phyloP scores from a whole-genome alignment of 2,888 invertebrate genomes.

The Dysmachus trigonus region DNA sequence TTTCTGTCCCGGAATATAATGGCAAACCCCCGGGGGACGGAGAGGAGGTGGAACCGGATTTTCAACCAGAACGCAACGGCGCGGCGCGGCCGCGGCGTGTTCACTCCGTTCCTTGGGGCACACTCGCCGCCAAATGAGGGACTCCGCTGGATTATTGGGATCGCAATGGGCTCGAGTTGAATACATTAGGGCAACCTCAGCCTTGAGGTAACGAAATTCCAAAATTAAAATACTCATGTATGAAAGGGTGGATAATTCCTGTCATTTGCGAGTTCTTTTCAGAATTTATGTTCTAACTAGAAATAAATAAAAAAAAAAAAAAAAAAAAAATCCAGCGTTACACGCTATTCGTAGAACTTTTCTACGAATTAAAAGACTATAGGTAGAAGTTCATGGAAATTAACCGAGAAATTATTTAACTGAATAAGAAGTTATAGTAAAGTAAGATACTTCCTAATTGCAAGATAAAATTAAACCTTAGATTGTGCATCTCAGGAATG shows the following conservation, averaged over 20 bases:
- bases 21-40: neutral
- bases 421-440: neutral
- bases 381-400: neutral
- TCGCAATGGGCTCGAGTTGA: neutral
- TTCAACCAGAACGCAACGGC: constrained; percentile 3
- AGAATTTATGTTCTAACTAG: neutral
- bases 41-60: constrained; percentile 1
- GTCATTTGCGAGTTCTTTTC: neutral
- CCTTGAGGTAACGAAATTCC: neutral
- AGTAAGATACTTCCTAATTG: neutral
- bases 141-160: neutral
- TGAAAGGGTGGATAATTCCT: neutral
- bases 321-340: neutral
- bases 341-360: neutral
- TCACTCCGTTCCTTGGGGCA: neutral
- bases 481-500: neutral
- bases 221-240: neutral
- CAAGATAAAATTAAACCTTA: neutral
- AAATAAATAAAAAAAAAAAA: neutral
- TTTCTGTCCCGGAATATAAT: neutral
- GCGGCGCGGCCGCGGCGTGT: neutral
- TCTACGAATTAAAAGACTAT: neutral
- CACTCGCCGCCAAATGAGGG: neutral
- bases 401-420: neutral
- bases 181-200: neutral